Base-by-base conservation (phyloP, 2,113 vertebrate genomes). In the Nibea albiflora region DNA sequence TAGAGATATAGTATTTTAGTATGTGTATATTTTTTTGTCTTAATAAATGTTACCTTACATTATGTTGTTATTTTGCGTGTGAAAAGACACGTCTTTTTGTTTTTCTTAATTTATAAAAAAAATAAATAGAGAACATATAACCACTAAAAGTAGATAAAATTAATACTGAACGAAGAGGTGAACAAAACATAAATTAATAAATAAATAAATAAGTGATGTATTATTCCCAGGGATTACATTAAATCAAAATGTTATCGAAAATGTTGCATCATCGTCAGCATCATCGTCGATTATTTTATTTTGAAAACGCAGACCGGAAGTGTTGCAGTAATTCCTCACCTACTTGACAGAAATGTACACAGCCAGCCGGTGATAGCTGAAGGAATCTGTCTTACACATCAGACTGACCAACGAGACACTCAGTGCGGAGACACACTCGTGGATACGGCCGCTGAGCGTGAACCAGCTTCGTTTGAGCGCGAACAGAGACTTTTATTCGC, bases 301-400 rank as follows among this genome's bases (percentile, higher is more conserved):
- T 67, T 85, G 65, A 69, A 79, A 17, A 10, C 0, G 0, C 0
- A 20, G 47, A 81, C 50, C 75, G 87, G 90, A 91, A 75, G 72
- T 72, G 0, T 0, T 2, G 0, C 0, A 0, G 8, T 35, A 2
- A 11, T 4, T 0, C 1, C 5, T 10, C 0, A 0, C 4, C 0
- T 1, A 4, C 54, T 80, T 90, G 46, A 81, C 62, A 3, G 7
- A 17, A 4, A 31, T 24, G 0, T 1, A n/a, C 4, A 0, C 62
- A 11, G 12, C 4, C 81, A 80, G 73, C 86, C 52, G 85, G 75
- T 12, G 15, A 15, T 22, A 83, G 88, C 83, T 89, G 87, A 86
- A 90, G 86, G 89, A 91, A 89, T 90, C 87, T 39, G 64, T 1
- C 11, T 52, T 39, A 50, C 11, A 62, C 46, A 15, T 31, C 14